These are phyloP conservation scores for Sakesphorus luctuosus DNA, from an alignment of 2,113 vertebrate species.

Conservation along the genomic window DNA sequence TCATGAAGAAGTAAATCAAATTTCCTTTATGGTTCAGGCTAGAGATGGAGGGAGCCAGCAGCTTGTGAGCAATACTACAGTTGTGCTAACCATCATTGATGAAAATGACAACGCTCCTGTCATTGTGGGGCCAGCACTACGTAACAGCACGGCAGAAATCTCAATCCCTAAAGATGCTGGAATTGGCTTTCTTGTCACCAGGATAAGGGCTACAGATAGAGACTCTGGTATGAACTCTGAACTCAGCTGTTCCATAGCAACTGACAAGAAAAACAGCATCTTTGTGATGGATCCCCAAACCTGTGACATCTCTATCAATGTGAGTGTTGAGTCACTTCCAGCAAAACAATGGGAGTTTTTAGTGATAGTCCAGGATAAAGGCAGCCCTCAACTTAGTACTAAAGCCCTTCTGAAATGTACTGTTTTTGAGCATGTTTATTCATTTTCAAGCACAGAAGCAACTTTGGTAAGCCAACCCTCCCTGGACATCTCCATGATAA, in stretches of 20 bases:
- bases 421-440: slow-evolving; percentile 82
- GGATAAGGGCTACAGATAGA: slow-evolving; percentile 87
- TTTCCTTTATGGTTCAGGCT: slow-evolving; percentile 89
- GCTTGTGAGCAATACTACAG: slow-evolving; percentile 85
- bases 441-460: slow-evolving; percentile 81
- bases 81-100: slow-evolving; percentile 90
- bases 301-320: slow-evolving; percentile 92
- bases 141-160: slow-evolving; percentile 90
- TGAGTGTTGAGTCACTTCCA: slow-evolving; percentile 82
- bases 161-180: slow-evolving; percentile 87
- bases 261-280: slow-evolving; percentile 86
- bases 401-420: slow-evolving; percentile 84
- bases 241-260: slow-evolving; percentile 86
- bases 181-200: slow-evolving; percentile 84
- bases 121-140: slow-evolving; percentile 84
- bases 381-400: slow-evolving; percentile 83
- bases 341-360: slow-evolving; percentile 84
- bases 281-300: slow-evolving; percentile 89
- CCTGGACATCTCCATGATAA: slow-evolving; percentile 91
- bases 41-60: slow-evolving; percentile 87
- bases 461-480: slow-evolving; percentile 78
- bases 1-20: slow-evolving; percentile 90
- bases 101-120: slow-evolving; percentile 93
- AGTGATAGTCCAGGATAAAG: slow-evolving; percentile 91
- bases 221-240: slow-evolving; percentile 94